Conservation (phyloP, 2,113 vertebrate species). For the Phrynosoma platyrhinos region DNA sequence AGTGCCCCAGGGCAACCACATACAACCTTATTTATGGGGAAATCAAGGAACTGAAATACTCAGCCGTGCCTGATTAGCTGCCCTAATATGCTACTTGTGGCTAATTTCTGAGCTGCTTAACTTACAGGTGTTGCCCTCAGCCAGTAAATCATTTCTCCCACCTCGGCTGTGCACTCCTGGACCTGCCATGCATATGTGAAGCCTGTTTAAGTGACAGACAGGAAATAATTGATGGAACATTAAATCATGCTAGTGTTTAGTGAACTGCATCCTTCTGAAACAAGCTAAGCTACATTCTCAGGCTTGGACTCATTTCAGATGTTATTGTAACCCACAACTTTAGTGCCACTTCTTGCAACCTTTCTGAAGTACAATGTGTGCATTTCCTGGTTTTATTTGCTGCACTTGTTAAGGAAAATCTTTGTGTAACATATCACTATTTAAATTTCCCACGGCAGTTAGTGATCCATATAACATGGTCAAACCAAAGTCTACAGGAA, state of each 20-base stretch:
- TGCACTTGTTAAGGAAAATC: conserved; percentile 73
- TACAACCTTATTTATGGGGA: conserved; percentile 91
- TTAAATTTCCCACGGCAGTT: conserved; percentile 69
- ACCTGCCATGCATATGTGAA: conserved; percentile 88
- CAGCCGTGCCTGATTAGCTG: conserved; percentile 95
- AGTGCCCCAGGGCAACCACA: conserved; percentile 85
- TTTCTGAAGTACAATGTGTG: conserved; percentile 80
- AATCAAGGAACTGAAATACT: conserved; percentile 93
- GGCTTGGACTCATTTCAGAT: conserved; percentile 80
- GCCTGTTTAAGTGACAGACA: conserved; percentile 90
- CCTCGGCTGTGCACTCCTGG: conserved; percentile 71
- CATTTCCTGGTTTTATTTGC: conserved; percentile 79
- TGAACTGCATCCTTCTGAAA: conserved; percentile 80
- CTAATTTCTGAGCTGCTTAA: conserved; percentile 94
- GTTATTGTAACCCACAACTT: conserved; percentile 87
- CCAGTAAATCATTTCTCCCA: conserved; percentile 87
- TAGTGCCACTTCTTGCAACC: conserved; percentile 74
- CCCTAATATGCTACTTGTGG: conserved; percentile 99
- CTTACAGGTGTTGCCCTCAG: conserved; percentile 92
- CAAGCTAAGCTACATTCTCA: conserved; percentile 75
- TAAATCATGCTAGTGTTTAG: conserved; percentile 83
- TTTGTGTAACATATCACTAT: conserved; percentile 72
- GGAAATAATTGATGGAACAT: conserved; percentile 89
- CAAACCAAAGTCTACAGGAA: conserved; percentile 55
- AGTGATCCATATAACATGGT: conserved; percentile 6